phyloP scores from a whole-genome alignment of 2,797 vertebrate genomes.

The Rhabdomys pumilio region DNA sequence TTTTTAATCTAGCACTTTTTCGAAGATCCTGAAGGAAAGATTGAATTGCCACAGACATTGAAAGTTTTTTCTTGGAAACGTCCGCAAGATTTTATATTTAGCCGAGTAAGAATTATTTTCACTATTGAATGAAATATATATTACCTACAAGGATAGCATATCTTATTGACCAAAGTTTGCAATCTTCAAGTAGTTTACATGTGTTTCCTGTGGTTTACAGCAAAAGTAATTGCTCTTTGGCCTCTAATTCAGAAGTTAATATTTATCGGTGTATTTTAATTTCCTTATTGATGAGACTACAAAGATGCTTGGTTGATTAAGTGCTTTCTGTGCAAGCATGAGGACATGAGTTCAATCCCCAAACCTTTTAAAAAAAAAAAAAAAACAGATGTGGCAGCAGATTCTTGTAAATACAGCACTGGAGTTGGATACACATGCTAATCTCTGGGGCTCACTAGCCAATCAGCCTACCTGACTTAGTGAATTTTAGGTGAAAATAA shows the following conservation, averaged over 20 bases:
- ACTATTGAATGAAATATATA: background rate
- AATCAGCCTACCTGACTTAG: background rate
- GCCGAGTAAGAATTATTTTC: constrained; percentile 90
- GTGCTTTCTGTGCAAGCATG: background rate
- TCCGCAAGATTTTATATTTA: constrained; percentile 92
- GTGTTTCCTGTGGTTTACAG: constrained; percentile 27
- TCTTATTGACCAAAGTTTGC: background rate
- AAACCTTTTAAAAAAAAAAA: background rate
- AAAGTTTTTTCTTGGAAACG: constrained; percentile 95
- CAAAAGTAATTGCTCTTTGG: background rate
- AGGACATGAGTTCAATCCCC: background rate
- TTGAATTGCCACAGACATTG: constrained; percentile 92
- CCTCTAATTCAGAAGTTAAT: constrained; percentile 43
- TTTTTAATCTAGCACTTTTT: constrained; percentile 90
- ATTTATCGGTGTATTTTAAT: background rate
- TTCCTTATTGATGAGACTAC: background rate
- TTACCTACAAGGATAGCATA: background rate
- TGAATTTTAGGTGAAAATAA: background rate
- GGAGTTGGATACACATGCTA: too few species aligned
- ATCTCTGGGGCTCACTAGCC: background rate
- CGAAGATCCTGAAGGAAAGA: constrained; percentile 96
- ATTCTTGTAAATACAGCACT: background rate
- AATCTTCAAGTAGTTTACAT: constrained; percentile 5
- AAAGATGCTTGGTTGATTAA: background rate
- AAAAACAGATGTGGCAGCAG: background rate